Evolutionary conservation across 2,797 vertebrate species (phyloP).

Genomic region (Sebastes diploproa): DNA sequence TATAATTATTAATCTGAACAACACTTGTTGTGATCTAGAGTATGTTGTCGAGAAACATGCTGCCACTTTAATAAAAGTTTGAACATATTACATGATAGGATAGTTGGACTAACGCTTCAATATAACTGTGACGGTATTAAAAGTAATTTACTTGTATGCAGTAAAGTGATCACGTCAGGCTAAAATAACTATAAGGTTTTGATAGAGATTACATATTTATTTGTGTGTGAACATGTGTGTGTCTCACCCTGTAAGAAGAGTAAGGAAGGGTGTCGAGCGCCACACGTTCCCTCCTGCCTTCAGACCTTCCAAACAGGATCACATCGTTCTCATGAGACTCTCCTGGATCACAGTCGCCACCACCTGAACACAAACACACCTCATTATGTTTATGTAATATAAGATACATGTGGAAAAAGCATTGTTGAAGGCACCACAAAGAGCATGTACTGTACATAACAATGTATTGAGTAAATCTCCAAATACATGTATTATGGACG

Average conservation of each 20-base stretch:
- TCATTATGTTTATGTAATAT: neutral
- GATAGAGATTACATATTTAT: neutral
- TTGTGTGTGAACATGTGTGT: neutral
- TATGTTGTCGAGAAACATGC: neutral
- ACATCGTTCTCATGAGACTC: conserved; percentile 93
- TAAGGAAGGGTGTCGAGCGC: conserved; percentile 90
- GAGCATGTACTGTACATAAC: neutral
- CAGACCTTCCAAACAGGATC: conserved; percentile 87
- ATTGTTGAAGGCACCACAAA: neutral
- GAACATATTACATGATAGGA: neutral
- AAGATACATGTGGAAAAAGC: neutral
- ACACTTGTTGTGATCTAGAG: neutral
- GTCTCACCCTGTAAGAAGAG: conserved; percentile 92
- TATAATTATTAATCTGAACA: neutral
- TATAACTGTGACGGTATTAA: neutral
- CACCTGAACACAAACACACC: conserved; percentile 79
- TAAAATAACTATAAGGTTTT: neutral
- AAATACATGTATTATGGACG: neutral
- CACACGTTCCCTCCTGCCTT: conserved; percentile 89
- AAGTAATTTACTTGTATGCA: neutral
- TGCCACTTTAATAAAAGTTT: neutral
- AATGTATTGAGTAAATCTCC: neutral
- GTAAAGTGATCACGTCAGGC: neutral
- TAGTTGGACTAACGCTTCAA: neutral
- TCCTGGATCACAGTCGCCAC: conserved; percentile 90